These are phyloP conservation scores for Eubasilissa regina DNA, from an alignment of 1,140 invertebrate genomes.

Conservation along the genomic window DNA sequence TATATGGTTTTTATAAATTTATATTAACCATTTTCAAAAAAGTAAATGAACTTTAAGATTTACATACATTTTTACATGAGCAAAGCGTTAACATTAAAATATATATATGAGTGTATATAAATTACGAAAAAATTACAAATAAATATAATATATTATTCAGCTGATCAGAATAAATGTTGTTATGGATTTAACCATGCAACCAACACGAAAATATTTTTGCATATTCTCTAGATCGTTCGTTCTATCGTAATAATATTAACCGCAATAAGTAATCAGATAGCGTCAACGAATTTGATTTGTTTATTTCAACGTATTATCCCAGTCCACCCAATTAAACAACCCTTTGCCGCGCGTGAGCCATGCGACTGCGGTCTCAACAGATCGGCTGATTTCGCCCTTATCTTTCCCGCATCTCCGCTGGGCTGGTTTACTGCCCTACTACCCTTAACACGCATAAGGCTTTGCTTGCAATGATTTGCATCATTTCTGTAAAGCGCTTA, in stretches of 20 bases:
- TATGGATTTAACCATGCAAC: no score
- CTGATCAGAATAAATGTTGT: no score
- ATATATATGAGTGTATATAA: no score
- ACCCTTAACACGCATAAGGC: background rate
- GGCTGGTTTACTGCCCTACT: background rate
- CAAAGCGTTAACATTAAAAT: no score
- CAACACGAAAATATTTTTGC: no score
- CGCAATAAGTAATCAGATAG: background rate
- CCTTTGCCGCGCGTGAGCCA: background rate
- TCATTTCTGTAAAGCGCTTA: conserved; percentile 15
- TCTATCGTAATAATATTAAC: conserved; percentile 11
- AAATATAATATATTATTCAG: no score
- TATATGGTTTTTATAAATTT: no score
- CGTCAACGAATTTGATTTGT: conserved; percentile 29
- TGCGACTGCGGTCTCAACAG: background rate
- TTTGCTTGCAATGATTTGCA: conserved; percentile 29
- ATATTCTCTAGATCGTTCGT: background rate
- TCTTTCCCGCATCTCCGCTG: conserved; percentile 3
- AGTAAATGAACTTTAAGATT: no score
- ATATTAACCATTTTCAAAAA: no score
- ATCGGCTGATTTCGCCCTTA: conserved; percentile 5
- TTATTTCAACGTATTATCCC: conserved; percentile 18
- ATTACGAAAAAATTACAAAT: no score
- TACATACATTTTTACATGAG: no score
- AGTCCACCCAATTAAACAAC: background rate